Percentiles rank a stretch among this genome's conserved stretches.
phyloP scores from a whole-genome alignment of 2,888 invertebrate genomes.

The Macroteleia sp. region DNA sequence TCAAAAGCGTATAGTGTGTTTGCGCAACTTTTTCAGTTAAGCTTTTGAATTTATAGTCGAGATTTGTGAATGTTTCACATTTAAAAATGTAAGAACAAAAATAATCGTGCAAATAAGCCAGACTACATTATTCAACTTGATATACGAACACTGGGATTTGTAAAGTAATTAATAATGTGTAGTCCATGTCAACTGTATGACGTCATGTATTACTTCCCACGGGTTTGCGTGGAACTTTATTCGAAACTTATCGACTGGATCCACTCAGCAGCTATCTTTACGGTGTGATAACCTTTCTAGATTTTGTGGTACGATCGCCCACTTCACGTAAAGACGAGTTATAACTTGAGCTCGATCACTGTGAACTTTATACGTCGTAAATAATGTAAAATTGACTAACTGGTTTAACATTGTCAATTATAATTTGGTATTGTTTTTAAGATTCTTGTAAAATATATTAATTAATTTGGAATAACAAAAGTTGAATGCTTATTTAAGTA shows the following conservation, averaged over 20 bases:
- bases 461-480: too few relatives aligned
- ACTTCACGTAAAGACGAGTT: constrained; percentile 16
- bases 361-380: constrained; percentile 15
- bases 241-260: constrained; percentile 37
- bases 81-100: constrained; percentile 32
- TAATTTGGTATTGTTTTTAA: too few relatives aligned
- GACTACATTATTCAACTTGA: constrained; percentile 13
- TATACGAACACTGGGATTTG: constrained; percentile 29
- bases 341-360: constrained; percentile 28
- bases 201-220: constrained; percentile 22
- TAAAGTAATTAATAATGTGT: constrained; percentile 44
- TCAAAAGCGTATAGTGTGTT: constrained; percentile 3
- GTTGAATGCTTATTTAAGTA: too few relatives aligned
- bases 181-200: constrained; percentile 15
- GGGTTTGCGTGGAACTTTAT: constrained; percentile 33
- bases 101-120: constrained; percentile 35
- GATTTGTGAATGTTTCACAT: constrained; percentile 20
- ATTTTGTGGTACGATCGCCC: constrained; percentile 27
- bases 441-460: too few relatives aligned
- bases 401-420: too few relatives aligned
- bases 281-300: constrained; percentile 38
- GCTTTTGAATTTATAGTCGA: constrained; percentile 23
- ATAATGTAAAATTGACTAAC: too few relatives aligned
- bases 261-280: constrained; percentile 48
- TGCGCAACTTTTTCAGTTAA: constrained; percentile 5